Conservation (phyloP, 2,797 vertebrate species). For the Melanotaenia boesemani region DNA sequence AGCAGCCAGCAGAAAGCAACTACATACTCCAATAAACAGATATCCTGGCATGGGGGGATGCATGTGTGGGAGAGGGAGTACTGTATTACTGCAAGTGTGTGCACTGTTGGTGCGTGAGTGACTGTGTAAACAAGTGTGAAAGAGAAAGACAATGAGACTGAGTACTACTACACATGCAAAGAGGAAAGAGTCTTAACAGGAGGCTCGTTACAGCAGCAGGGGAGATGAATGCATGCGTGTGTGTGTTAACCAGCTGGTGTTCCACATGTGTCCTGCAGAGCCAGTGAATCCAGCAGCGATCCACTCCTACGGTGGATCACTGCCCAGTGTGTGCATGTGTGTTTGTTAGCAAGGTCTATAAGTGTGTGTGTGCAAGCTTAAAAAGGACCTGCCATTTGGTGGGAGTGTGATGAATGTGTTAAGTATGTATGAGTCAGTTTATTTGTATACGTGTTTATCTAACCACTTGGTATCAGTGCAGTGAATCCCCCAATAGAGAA, state of each 20-base stretch:
- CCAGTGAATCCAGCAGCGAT: conserved; percentile 54
- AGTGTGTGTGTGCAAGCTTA: conserved; percentile 23
- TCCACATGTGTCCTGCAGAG: conserved; percentile 62
- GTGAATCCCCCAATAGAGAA: conserved; percentile 25
- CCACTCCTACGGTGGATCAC: conserved; percentile 43
- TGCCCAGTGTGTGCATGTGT: conserved; percentile 43
- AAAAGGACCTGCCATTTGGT: conserved; percentile 44
- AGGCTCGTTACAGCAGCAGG: conserved; percentile 58
- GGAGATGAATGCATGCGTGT: conserved; percentile 30
- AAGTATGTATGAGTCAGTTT: conserved; percentile 62
- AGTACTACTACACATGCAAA: conserved; percentile 61
- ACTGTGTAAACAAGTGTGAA: conserved; percentile 69
- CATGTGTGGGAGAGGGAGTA: conserved; percentile 38
- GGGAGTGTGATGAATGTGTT: conserved; percentile 62
- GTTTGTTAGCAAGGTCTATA: conserved; percentile 14
- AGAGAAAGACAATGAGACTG: conserved; percentile 52
- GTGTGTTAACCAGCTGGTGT: conserved; percentile 59
- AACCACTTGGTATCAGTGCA: conserved; percentile 29
- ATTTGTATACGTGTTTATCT: conserved; percentile 52
- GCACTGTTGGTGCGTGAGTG: conserved; percentile 51
- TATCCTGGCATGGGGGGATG: conserved; percentile 42
- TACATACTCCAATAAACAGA: conserved; percentile 54
- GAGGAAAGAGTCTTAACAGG: conserved; percentile 58
- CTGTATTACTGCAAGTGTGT: conserved; percentile 59
- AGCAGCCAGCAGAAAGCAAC: conserved; percentile 43